A percentile compares a stretch with the other conserved stretches of the same genome.
phyloP scores from a whole-genome alignment of 2,888 invertebrate species.

The Drosophila rellima region DNA sequence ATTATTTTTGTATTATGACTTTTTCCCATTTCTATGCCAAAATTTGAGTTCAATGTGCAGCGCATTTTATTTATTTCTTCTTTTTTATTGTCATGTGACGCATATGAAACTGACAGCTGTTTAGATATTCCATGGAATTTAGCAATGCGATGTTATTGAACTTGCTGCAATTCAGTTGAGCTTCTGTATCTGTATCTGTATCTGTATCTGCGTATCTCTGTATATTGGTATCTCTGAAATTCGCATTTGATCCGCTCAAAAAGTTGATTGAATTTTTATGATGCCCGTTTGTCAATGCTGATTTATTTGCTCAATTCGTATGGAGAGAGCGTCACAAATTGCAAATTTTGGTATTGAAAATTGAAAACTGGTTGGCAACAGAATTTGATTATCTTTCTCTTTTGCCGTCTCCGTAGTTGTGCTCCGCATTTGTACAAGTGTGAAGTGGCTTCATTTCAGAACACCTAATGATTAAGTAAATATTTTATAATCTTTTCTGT shows the following conservation, averaged over 20 bases:
- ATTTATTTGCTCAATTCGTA: constrained; percentile 55
- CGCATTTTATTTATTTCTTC: constrained; percentile 22
- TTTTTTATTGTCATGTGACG: constrained; percentile 42
- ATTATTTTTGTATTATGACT: constrained; percentile 21
- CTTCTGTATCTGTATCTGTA: constrained; percentile 12
- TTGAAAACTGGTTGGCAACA: constrained; percentile 28
- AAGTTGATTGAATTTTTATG: constrained; percentile 56
- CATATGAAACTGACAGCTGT: constrained; percentile 49
- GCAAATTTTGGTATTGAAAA: constrained; percentile 15
- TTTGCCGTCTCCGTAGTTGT: not conserved
- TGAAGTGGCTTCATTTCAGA: not conserved
- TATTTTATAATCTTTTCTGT: constrained; percentile 5
- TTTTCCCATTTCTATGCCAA: constrained; percentile 23
- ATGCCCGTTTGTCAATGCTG: constrained; percentile 62
- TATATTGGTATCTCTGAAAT: constrained; percentile 6
- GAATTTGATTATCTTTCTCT: constrained; percentile 19
- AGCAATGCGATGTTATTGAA: constrained; percentile 54
- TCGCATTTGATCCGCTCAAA: constrained; percentile 16
- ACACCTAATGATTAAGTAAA: constrained; percentile 13
- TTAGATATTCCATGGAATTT: constrained; percentile 61
- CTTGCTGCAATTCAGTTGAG: constrained; percentile 44
- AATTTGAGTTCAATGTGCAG: constrained; percentile 56
- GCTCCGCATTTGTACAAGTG: constrained; percentile 9
- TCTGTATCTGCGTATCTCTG: constrained; percentile 10
- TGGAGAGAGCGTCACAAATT: constrained; percentile 9